phyloP scores from a whole-genome alignment of 2,113 vertebrate species.

The Carassius auratus region DNA sequence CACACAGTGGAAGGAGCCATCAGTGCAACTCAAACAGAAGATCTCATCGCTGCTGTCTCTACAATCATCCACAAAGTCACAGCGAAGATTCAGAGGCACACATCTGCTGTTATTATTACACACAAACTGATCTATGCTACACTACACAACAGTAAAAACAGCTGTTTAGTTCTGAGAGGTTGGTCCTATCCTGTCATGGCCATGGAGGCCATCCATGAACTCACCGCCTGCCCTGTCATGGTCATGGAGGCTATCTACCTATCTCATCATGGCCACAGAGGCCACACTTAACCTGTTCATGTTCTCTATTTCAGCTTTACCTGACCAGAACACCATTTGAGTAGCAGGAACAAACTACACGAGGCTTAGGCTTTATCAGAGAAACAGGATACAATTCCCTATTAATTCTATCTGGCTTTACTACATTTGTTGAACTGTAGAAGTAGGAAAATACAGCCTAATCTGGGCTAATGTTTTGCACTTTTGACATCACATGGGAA shows the following conservation, averaged over 20 bases:
- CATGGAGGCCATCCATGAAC: too few species aligned
- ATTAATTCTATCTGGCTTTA: background rate
- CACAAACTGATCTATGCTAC: background rate
- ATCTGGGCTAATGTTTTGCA: background rate
- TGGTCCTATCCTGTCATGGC: too few species aligned
- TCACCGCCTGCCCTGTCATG: too few species aligned
- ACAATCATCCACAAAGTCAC: conserved; percentile 69
- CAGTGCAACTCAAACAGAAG: conserved; percentile 55
- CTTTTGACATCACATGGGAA: background rate
- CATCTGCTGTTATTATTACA: conserved; percentile 59
- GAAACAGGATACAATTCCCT: background rate
- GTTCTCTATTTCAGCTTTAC: too few species aligned
- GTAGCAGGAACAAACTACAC: background rate
- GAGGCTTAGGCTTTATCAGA: background rate
- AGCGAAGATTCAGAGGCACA: conserved; percentile 60
- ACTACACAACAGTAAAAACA: too few species aligned
- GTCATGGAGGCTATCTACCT: too few species aligned
- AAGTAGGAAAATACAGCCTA: background rate
- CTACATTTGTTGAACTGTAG: background rate
- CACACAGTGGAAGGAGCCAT: conserved; percentile 62
- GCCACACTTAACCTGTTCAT: too few species aligned
- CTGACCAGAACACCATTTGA: background rate
- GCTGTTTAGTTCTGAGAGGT: background rate
- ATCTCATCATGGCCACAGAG: too few species aligned
- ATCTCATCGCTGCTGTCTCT: conserved; percentile 61